Conservation (phyloP, 2,113 vertebrate genomes). For the Ceratotherium simum region DNA sequence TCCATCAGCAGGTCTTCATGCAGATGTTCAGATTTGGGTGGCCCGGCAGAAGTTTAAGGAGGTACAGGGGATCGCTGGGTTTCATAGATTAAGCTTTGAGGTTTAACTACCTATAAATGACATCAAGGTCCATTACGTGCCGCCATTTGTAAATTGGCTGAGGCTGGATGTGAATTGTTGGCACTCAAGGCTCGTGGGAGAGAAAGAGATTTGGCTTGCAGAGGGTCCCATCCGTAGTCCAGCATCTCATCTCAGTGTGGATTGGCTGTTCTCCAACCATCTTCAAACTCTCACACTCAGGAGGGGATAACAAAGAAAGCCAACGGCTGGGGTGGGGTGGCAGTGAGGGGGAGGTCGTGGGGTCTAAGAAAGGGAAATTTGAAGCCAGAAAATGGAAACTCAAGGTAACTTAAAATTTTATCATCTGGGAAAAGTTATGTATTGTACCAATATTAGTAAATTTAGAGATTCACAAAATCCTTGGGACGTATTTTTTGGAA, state of each 20-base stretch:
- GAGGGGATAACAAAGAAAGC: background rate
- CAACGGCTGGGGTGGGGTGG: background rate
- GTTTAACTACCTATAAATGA: background rate
- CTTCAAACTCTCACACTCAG: background rate
- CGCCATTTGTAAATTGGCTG: background rate
- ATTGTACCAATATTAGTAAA: background rate
- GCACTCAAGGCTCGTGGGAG: background rate
- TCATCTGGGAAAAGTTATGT: background rate
- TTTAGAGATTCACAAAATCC: background rate
- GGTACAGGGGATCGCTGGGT: background rate
- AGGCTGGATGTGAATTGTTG: background rate
- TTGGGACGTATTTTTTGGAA: background rate
- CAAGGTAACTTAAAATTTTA: background rate
- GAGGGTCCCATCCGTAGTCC: fast-evolving
- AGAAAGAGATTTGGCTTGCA: background rate
- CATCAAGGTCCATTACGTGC: background rate
- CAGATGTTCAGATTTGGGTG: background rate
- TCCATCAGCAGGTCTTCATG: no score
- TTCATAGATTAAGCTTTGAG: background rate
- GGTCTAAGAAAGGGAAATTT: background rate
- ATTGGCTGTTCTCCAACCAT: background rate
- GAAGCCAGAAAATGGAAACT: background rate
- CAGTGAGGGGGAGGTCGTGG: background rate
- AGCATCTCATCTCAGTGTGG: background rate
- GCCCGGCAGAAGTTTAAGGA: background rate